phyloP scores from a whole-genome alignment of 2,797 vertebrate species.

The Vireo griseus region DNA sequence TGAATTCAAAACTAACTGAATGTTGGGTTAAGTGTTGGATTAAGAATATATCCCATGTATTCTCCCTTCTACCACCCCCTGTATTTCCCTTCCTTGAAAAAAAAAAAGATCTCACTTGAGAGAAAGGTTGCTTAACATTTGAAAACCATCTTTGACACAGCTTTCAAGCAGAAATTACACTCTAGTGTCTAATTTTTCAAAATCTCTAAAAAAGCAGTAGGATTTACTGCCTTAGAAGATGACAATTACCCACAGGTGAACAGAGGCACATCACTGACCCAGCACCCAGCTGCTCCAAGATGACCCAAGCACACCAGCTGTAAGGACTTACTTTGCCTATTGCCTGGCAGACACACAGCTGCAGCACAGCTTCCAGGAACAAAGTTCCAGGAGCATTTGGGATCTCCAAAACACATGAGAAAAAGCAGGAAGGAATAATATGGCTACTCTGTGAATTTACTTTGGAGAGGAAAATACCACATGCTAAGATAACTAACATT shows the following conservation, averaged over 20 bases:
- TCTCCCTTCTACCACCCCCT: fast-evolving
- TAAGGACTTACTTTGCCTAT: neutral
- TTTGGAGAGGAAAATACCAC: neutral
- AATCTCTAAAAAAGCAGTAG: neutral
- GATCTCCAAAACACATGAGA: neutral
- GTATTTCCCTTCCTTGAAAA: neutral
- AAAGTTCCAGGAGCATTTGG: neutral
- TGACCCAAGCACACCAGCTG: neutral
- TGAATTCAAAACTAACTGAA: neutral
- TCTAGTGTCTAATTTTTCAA: neutral
- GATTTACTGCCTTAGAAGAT: neutral
- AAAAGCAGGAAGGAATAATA: neutral
- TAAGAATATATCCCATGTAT: neutral
- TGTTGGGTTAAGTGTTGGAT: neutral
- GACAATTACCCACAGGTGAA: neutral
- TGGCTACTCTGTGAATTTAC: neutral
- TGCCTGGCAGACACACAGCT: neutral
- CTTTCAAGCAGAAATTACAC: neutral
- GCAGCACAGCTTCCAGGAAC: neutral
- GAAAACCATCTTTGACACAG: neutral
- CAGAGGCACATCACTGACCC: neutral
- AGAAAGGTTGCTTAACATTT: neutral
- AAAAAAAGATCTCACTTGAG: neutral
- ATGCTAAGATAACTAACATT: neutral
- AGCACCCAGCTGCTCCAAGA: neutral